Conservation (phyloP, 2,888 invertebrate genomes). For the Nemapogon koenigi region DNA sequence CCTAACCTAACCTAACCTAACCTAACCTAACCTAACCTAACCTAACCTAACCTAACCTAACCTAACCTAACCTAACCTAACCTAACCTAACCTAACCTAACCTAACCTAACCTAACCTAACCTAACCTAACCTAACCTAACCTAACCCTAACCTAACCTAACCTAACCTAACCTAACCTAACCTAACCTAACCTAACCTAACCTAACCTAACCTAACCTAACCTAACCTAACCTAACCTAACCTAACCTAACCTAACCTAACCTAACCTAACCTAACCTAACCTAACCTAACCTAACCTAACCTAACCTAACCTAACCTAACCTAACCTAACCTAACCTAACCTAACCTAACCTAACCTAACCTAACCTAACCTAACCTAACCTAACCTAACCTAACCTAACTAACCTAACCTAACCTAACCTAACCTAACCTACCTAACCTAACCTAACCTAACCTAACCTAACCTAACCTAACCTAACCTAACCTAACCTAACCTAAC, state of each 20-base stretch:
- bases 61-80: constrained; percentile 1
- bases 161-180: constrained; percentile 7
- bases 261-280: constrained; percentile 7
- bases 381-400: constrained; percentile 8
- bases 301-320: constrained; percentile 7
- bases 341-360: constrained; percentile 2
- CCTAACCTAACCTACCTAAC: constrained; percentile 7
- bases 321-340: constrained; percentile 7
- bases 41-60: constrained; percentile 1
- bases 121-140: constrained; percentile 7
- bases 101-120: constrained; percentile 7
- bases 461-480: constrained; percentile 7
- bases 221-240: constrained; percentile 7
- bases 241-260: constrained; percentile 7
- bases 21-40: constrained; percentile 7
- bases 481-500: constrained; percentile 7
- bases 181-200: constrained; percentile 7
- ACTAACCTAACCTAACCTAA: constrained; percentile 8
- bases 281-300: constrained; percentile 7
- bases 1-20: constrained; percentile 7
- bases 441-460: constrained; percentile 7
- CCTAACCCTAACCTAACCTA: constrained; percentile 7
- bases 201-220: constrained; percentile 7
- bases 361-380: constrained; percentile 7
- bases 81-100: constrained; percentile 7